Evolutionary conservation across 2,113 vertebrate genomes (phyloP).

Genomic region (Cromileptes altivelis): DNA sequence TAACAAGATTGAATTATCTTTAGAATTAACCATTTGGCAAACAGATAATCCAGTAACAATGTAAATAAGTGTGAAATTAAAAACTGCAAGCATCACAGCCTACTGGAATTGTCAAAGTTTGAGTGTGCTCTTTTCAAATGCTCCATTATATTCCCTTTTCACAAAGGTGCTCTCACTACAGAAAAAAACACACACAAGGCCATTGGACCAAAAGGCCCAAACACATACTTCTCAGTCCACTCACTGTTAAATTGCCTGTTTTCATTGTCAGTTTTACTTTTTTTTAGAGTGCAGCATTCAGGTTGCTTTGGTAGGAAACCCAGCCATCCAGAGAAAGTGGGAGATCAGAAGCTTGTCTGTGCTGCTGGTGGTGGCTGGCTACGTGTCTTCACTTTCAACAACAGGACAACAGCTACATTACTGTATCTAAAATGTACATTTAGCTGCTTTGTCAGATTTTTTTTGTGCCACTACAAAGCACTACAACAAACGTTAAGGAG

Average conservation of each 20-base stretch:
- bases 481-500: not conserved
- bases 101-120: constrained; percentile 48
- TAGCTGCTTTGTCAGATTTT: not conserved
- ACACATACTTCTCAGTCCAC: constrained; percentile 45
- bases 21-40: not conserved
- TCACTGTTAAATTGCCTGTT: constrained; percentile 38
- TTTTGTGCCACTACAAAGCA: not conserved
- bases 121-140: constrained; percentile 45
- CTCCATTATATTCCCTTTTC: constrained; percentile 56
- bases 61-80: constrained; percentile 10
- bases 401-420: not conserved
- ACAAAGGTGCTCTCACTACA: constrained; percentile 27
- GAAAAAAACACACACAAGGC: constrained; percentile 23
- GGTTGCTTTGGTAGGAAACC: not conserved
- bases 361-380: not conserved
- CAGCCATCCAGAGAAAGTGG: constrained; percentile 3
- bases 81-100: constrained; percentile 1
- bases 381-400: not conserved
- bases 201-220: constrained; percentile 29
- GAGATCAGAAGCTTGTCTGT: not conserved
- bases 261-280: constrained; percentile 36
- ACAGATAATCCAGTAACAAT: not conserved
- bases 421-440: not conserved
- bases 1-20: not conserved
- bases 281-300: constrained; percentile 21